Conservation (phyloP, 30 jellyfish, hydroid and myxozoan genomes). For the Aurelia sp. region DNA sequence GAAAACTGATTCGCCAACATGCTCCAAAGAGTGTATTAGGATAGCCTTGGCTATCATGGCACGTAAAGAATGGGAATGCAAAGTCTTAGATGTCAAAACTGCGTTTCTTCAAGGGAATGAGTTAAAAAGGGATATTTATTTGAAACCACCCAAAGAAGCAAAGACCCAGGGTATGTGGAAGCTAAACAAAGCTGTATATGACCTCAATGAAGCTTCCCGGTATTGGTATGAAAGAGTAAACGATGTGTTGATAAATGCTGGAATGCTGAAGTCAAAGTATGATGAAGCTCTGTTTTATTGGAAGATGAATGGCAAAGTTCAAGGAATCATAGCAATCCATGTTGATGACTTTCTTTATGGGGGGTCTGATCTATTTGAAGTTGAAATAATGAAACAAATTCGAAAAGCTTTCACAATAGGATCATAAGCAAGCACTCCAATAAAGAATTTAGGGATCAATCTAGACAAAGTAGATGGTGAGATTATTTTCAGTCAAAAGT, state of each 20-base stretch:
- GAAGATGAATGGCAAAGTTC: not conserved
- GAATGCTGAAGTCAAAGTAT: conserved; percentile 46
- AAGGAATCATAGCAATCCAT: conserved; percentile 18
- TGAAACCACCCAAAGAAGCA: conserved; percentile 54
- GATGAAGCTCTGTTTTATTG: conserved; percentile 21
- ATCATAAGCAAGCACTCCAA: not conserved
- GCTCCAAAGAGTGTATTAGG: conserved; percentile 34
- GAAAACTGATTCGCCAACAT: conserved; percentile 47
- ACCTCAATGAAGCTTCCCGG: conserved; percentile 47
- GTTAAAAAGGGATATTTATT: conserved; percentile 19
- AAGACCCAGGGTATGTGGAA: conserved; percentile 39
- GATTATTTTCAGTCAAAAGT: conserved; percentile 27
- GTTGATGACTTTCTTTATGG: conserved; percentile 27
- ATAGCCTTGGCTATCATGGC: conserved; percentile 42
- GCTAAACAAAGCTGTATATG: conserved; percentile 47
- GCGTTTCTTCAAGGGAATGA: conserved; percentile 60
- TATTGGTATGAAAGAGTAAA: conserved; percentile 5
- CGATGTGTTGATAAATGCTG: conserved; percentile 30
- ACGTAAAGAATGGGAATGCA: conserved; percentile 32
- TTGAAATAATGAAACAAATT: not conserved
- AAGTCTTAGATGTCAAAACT: conserved; percentile 35
- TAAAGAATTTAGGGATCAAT: conserved; percentile 10
- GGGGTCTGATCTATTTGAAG: conserved; percentile 32
- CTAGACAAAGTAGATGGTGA: conserved; percentile 9
- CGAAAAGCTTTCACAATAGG: conserved; percentile 3